Evolutionary conservation across 2,113 vertebrate genomes (phyloP), one percentile per base, ranked within the genome.

Genomic region (Rhea americana): DNA sequence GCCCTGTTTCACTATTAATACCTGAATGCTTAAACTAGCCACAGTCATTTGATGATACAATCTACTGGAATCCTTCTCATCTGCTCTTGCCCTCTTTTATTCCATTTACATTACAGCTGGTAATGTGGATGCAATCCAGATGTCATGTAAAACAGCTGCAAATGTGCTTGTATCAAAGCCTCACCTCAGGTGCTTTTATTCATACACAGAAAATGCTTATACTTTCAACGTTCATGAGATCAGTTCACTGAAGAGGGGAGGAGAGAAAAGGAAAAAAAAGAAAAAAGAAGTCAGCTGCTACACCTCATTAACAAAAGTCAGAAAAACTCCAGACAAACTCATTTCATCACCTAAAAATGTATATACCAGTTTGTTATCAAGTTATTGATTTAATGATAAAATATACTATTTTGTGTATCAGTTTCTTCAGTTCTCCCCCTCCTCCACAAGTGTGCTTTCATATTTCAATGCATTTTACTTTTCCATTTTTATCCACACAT

Each of bases 91-190:
- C 53, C 47, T 91, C 74, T 94, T 93, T 93, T 90, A 92, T 95
- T 95, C 76, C 80, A 70, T 87, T 82, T 94, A 95, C 85, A 55
- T 87, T 93, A 93, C 95, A 97, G 92, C 82, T 96, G 94, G 85
- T 75, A 92, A 87, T 0, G 5, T 92, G 86, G 76, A 96, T 94
- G 45, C 79, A 93, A 94, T 91, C 95, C 96, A 97, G 96, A 96
- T 96, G 95, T 95, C 91, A 90, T 77, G 89, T 93, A 94, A 94
- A 97, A 58, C 93, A 97, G 93, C 96, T 95, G 94, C 90, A 96
- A 94, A 92, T 62, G 58, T 51, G 67, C 55, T 87, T 80, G 71
- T 76, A 83, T 73, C 82, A 89, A 87, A 93, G 87, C 70, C 83
- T 94, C 28, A 53, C 75, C 65, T 76, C 74, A 94, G 61, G 25